phyloP scores from a whole-genome alignment of 1,140 invertebrate species.

The Microplitis mediator region DNA sequence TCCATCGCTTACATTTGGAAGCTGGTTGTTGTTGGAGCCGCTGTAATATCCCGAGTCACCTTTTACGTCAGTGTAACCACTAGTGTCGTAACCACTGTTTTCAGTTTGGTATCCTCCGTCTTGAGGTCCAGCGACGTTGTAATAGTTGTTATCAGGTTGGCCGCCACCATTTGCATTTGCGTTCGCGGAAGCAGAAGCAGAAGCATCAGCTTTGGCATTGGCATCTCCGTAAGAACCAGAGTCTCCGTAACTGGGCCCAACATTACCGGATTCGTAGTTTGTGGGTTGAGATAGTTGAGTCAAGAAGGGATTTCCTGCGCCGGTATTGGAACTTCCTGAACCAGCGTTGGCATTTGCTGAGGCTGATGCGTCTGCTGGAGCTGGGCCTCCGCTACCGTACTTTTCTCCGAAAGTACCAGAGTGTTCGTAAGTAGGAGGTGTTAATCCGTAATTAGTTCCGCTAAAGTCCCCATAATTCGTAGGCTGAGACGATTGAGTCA shows the following conservation, averaged over 20 bases:
- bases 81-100: too few relatives aligned
- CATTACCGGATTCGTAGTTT: too few relatives aligned
- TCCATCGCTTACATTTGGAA: too few relatives aligned
- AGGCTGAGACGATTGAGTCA: not conserved
- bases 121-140: too few relatives aligned
- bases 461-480: not conserved
- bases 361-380: constrained; percentile 19
- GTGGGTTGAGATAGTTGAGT: not conserved
- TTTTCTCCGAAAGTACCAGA: constrained; percentile 9
- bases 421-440: not conserved
- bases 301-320: too few relatives aligned
- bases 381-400: not conserved
- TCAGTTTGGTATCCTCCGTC: too few relatives aligned
- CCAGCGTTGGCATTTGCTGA: constrained; percentile 32
- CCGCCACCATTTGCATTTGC: too few relatives aligned
- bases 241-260: not conserved
- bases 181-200: constrained; percentile 5
- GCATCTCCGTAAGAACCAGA: constrained; percentile 11
- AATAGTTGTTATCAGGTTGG: too few relatives aligned
- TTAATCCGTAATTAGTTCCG: not conserved
- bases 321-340: not conserved
- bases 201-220: not conserved
- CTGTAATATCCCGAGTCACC: too few relatives aligned
- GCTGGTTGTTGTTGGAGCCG: too few relatives aligned
- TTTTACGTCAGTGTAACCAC: too few relatives aligned